A percentile compares a stretch with the other conserved stretches of the same genome.
Evolutionary conservation across 2,797 vertebrate genomes (phyloP).

Genomic region (Numenius phaeopus): DNA sequence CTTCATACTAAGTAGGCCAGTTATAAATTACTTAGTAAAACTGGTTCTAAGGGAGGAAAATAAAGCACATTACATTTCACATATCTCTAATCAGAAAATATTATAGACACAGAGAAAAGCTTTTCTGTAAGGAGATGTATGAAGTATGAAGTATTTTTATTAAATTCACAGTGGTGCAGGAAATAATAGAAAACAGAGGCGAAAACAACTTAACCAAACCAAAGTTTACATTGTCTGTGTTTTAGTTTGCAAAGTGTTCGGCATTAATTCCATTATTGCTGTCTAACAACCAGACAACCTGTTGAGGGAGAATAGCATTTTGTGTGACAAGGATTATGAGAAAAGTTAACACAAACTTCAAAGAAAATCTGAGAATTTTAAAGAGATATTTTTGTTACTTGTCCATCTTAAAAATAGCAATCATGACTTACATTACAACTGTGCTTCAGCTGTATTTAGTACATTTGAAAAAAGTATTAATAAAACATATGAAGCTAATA

Average conservation of each 20-base stretch:
- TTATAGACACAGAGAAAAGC: not conserved
- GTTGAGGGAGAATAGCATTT: not conserved
- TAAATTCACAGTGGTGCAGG: not conserved
- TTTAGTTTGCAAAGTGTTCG: not conserved
- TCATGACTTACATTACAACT: not conserved
- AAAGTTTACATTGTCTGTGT: not conserved
- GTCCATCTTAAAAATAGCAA: not conserved
- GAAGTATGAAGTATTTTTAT: not conserved
- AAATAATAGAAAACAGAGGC: not conserved
- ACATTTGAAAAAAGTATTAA: constrained; percentile 8
- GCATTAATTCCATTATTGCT: not conserved
- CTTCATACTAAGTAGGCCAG: not conserved
- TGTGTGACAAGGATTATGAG: not conserved
- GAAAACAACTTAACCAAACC: not conserved
- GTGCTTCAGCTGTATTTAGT: not conserved
- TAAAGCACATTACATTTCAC: not conserved
- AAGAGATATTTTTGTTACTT: not conserved
- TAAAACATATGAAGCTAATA: constrained; percentile 25
- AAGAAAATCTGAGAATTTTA: not conserved
- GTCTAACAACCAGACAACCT: not conserved
- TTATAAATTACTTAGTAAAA: not conserved
- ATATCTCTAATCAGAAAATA: not conserved
- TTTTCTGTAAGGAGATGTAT: not conserved
- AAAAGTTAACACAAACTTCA: not conserved
- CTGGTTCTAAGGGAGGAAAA: not conserved